Evolutionary conservation across 64 coral and sea anemone genomes (phyloP), one percentile per base, ranked within the genome.

Genomic region (Montipora sp.): DNA sequence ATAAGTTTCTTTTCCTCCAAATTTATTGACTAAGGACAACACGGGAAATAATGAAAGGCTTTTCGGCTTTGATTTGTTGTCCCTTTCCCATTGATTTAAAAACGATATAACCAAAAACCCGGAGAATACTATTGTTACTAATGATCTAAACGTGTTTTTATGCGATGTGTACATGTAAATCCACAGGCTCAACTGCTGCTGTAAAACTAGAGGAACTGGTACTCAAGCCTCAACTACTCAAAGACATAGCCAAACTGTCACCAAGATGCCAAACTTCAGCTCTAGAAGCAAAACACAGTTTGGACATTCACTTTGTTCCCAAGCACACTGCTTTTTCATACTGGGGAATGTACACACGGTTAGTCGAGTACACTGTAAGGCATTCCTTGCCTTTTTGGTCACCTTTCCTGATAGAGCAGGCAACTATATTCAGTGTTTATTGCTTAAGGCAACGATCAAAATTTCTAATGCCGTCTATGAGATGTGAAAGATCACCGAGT

Each of bases 291-390:
- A 88, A 88, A 51, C 86, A 88, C 73, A 88, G 86, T 22, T 44
- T 88, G 21, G 86, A 88, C 51, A 88, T 73, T 6, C 84, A 88
- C 11, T 77, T 88, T 59, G 86, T 77, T 75, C 50, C 86, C 1
- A 88, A 88, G 49, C 73, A 88, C 23, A 88, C 67, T 88, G 71
- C 72, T 18, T 77, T 88, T 45, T 88, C 73, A 59, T 59, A 77
- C 7, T 88, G 86, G 86, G 86, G 86, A 77, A 88, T 88, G 67
- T 87, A 74, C 44, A 74, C 84, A 48, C 74, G 84, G 68, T 74
- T 7, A 9, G 51, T 10, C 51, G 0, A 55, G 5, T 55, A 7
- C 51, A 55, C 6, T 10, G 5, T 16, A 24, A 0, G 4, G 69
- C 15, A 3, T 87, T 24, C 9, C 27, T 87, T 5, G 1, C 10